Evolutionary conservation across 2,888 invertebrate genomes (phyloP).

Genomic region (Xanthia icteritia): DNA sequence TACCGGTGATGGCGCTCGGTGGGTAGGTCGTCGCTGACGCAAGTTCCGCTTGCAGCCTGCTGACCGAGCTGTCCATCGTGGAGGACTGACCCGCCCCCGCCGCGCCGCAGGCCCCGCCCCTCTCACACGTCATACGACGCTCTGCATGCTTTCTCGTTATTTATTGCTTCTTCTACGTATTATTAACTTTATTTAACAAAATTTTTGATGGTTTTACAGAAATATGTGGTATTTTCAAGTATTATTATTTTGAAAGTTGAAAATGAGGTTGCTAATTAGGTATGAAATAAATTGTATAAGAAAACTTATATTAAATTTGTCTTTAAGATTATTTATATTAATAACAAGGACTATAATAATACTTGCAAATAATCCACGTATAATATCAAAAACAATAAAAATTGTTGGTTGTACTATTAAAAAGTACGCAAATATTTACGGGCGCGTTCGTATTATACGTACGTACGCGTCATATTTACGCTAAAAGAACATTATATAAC

Average conservation of each 20-base stretch:
- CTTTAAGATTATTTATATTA: slow-evolving; percentile 12
- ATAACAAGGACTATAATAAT: background rate
- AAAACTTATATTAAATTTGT: too few species aligned
- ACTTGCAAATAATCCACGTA: slow-evolving; percentile 10
- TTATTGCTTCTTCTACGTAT: slow-evolving; percentile 62
- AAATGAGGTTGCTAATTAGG: too few species aligned
- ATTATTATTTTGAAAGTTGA: background rate
- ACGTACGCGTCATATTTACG: slow-evolving; percentile 23
- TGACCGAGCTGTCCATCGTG: slow-evolving; percentile 89
- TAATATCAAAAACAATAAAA: slow-evolving; percentile 31
- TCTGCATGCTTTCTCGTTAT: slow-evolving; percentile 67
- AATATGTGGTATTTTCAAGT: background rate
- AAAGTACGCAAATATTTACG: slow-evolving; percentile 24
- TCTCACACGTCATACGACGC: slow-evolving; percentile 61
- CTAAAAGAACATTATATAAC: slow-evolving; percentile 16
- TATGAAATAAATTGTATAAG: too few species aligned
- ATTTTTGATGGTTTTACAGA: slow-evolving; percentile 45
- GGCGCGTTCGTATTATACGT: slow-evolving; percentile 45
- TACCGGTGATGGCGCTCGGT: slow-evolving; percentile 21
- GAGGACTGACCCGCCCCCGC: slow-evolving; percentile 81
- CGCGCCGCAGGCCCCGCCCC: slow-evolving; percentile 39
- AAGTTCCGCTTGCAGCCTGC: slow-evolving; percentile 86
- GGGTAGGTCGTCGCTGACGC: slow-evolving; percentile 69
- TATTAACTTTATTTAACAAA: slow-evolving; percentile 36
- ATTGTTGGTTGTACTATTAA: slow-evolving; percentile 7